These are phyloP conservation scores for Microplitis manilae DNA, from an alignment of 2,888 invertebrate species.

Conservation along the genomic window DNA sequence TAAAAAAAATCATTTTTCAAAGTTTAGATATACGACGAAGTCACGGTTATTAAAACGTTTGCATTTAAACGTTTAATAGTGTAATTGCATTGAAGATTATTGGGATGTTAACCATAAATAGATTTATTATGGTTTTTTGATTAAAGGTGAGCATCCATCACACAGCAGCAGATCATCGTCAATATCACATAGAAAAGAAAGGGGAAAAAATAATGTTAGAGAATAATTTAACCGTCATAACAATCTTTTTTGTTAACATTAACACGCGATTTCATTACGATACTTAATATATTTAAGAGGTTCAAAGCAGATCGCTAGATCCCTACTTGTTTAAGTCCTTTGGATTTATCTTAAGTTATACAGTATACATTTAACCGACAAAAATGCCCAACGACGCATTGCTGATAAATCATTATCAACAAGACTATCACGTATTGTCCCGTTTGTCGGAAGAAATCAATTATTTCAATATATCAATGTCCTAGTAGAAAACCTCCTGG, in stretches of 20 bases:
- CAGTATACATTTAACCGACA: constrained; percentile 33
- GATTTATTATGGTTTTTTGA: constrained; percentile 59
- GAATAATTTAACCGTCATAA: constrained; percentile 42
- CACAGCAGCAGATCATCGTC: constrained; percentile 72
- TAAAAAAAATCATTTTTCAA: constrained; percentile 8
- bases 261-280: constrained; percentile 50
- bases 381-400: constrained; percentile 30
- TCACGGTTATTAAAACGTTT: constrained; percentile 39
- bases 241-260: constrained; percentile 40
- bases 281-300: background rate
- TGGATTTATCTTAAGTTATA: constrained; percentile 12
- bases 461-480: too few relatives aligned
- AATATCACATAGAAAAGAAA: constrained; percentile 73
- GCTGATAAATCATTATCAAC: background rate
- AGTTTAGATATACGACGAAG: background rate
- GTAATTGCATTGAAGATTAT: constrained; percentile 32
- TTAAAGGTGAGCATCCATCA: constrained; percentile 69
- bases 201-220: constrained; percentile 72
- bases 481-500: too few relatives aligned
- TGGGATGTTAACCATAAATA: constrained; percentile 60
- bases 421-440: too few relatives aligned
- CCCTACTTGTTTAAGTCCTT: background rate
- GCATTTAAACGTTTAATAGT: constrained; percentile 48
- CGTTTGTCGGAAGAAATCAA: too few relatives aligned
- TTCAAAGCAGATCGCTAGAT: constrained; percentile 7